These are phyloP conservation scores for Nannobrachium achirus DNA, from an alignment of 2,113 vertebrate genomes.

Conservation along the genomic window DNA sequence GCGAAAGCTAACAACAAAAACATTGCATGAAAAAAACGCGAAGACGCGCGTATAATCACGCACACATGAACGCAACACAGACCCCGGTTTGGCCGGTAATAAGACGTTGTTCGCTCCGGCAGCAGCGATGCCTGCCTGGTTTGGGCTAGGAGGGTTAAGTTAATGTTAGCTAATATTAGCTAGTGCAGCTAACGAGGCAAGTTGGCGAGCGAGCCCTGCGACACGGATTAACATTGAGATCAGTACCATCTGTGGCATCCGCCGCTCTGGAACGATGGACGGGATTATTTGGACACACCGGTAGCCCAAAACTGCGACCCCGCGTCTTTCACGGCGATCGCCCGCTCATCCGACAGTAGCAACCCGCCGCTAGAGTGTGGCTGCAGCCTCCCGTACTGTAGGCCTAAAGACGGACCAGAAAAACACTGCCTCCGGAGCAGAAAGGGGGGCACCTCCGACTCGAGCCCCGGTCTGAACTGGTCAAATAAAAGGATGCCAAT, in stretches of 20 bases:
- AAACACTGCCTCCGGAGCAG: conserved; percentile 65
- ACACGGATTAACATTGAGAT: background rate
- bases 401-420: conserved; percentile 73
- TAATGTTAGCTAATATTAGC: conserved; percentile 39
- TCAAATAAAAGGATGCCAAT: conserved; percentile 38
- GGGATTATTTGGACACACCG: background rate
- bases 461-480: background rate
- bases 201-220: conserved; percentile 29
- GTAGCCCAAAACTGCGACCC: conserved; percentile 21
- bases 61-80: background rate
- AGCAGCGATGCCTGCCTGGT: conserved; percentile 38
- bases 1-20: conserved; percentile 50
- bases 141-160: conserved; percentile 43
- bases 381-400: conserved; percentile 48
- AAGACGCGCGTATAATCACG: background rate
- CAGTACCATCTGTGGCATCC: background rate
- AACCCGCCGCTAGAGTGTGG: conserved; percentile 68
- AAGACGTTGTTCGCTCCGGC: background rate
- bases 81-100: background rate
- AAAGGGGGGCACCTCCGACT: conserved; percentile 38
- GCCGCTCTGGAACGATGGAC: background rate
- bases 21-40: conserved; percentile 27
- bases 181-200: conserved; percentile 57
- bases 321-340: conserved; percentile 44
- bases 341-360: conserved; percentile 69